Conservation (phyloP, 2,888 invertebrate species). For the Meiosimyza decipiens region DNA sequence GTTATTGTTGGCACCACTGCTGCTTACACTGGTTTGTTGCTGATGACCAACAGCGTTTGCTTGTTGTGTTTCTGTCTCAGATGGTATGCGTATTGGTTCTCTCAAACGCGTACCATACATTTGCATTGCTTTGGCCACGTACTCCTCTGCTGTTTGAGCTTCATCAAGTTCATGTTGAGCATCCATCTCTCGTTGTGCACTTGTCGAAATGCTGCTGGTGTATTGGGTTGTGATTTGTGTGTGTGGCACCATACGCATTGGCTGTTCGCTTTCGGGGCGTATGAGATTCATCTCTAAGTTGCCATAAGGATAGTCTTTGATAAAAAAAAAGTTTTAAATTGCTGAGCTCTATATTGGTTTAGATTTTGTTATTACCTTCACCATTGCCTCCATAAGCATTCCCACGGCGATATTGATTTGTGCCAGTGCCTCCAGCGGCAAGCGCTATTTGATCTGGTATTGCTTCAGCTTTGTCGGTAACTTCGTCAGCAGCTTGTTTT, state of each 20-base stretch:
- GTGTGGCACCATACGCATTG: conserved; percentile 36
- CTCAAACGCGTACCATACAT: conserved; percentile 56
- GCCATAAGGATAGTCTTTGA: conserved; percentile 53
- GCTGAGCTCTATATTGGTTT: neutral
- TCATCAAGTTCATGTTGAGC: conserved; percentile 52
- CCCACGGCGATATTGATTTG: conserved; percentile 51
- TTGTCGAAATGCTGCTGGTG: conserved; percentile 44
- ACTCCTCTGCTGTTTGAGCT: conserved; percentile 63
- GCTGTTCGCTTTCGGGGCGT: conserved; percentile 55
- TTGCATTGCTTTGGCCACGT: conserved; percentile 64
- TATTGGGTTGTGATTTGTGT: conserved; percentile 48
- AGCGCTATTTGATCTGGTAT: conserved; percentile 60
- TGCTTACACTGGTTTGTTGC: conserved; percentile 25
- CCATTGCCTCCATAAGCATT: conserved; percentile 43
- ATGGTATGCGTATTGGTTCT: conserved; percentile 52
- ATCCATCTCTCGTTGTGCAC: conserved; percentile 20
- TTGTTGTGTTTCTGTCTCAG: conserved; percentile 35
- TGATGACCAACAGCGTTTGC: conserved; percentile 12
- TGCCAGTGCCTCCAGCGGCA: conserved; percentile 55
- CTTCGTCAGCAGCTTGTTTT: conserved; percentile 49
- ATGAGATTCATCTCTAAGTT: conserved; percentile 62
- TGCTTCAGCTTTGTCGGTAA: conserved; percentile 48
- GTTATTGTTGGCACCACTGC: conserved; percentile 32
- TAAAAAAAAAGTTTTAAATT: neutral
- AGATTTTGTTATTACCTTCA: neutral